These are phyloP conservation scores for Alfaro cultratus DNA, from an alignment of 2,797 vertebrate species.

Conservation along the genomic window DNA sequence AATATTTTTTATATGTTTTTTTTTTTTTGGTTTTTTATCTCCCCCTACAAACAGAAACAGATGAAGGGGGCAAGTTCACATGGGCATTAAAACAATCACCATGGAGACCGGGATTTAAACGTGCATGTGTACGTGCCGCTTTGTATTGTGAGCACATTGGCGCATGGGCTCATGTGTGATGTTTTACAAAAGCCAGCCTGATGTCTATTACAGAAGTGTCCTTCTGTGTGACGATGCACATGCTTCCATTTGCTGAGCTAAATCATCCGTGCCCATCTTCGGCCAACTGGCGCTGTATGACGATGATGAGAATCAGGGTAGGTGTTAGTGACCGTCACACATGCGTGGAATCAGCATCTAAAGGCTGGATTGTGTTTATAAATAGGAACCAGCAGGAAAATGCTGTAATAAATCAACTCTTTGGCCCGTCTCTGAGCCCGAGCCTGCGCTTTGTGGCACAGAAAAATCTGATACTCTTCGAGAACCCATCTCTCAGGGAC, in stretches of 20 bases:
- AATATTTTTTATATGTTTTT: constrained; percentile 46
- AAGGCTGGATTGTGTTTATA: constrained; percentile 8
- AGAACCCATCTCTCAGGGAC: constrained; percentile 9
- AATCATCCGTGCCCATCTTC: constrained; percentile 52
- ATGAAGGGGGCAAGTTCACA: constrained; percentile 81
- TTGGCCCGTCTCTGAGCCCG: neutral
- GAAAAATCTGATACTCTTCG: neutral
- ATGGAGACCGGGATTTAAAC: constrained; percentile 79
- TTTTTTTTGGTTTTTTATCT: constrained; percentile 24
- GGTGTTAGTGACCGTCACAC: constrained; percentile 58
- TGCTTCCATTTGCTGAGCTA: constrained; percentile 74
- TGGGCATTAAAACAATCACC: constrained; percentile 82
- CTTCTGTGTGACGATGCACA: constrained; percentile 45
- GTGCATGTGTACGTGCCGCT: constrained; percentile 22
- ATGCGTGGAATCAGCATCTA: constrained; percentile 17
- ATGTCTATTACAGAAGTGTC: constrained; percentile 58
- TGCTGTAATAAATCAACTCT: constrained; percentile 7
- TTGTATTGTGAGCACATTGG: constrained; percentile 34
- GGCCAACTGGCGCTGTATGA: constrained; percentile 74
- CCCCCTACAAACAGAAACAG: constrained; percentile 75
- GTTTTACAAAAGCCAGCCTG: constrained; percentile 60
- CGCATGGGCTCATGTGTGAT: constrained; percentile 48
- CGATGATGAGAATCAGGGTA: constrained; percentile 42
- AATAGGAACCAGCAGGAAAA: constrained; percentile 4
- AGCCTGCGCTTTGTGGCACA: constrained; percentile 3